phyloP scores from a whole-genome alignment of 1,140 invertebrate genomes.

The Plodia interpunctella region DNA sequence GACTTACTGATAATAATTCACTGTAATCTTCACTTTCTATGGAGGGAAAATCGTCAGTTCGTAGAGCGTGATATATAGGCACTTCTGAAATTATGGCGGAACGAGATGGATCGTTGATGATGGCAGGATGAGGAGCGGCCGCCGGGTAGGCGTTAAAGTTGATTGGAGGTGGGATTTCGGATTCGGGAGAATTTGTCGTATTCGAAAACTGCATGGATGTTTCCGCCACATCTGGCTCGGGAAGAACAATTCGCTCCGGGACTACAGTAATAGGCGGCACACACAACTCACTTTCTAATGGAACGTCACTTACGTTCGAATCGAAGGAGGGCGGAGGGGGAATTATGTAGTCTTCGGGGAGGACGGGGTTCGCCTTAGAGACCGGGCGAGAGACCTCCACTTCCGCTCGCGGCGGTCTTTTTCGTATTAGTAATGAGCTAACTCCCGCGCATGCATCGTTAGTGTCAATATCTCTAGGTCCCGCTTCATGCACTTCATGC shows the following conservation, averaged over 20 bases:
- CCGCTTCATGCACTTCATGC: constrained; percentile 53
- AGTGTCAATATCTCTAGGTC: constrained; percentile 36
- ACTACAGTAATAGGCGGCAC: constrained; percentile 54
- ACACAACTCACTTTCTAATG: constrained; percentile 41
- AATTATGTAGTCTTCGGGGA: constrained; percentile 64
- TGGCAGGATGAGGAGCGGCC: constrained; percentile 26
- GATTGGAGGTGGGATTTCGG: constrained; percentile 59
- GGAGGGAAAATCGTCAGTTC: constrained; percentile 37
- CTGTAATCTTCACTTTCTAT: constrained; percentile 42
- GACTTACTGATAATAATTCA: constrained; percentile 52
- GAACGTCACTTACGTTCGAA: constrained; percentile 56
- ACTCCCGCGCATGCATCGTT: constrained; percentile 64
- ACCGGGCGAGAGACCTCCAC: constrained; percentile 35
- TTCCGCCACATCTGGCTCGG: constrained; percentile 53
- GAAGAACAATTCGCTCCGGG: constrained; percentile 56
- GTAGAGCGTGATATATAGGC: constrained; percentile 54
- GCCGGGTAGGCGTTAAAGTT: constrained; percentile 60
- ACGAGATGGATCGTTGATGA: constrained; percentile 24
- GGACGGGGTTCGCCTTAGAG: constrained; percentile 34
- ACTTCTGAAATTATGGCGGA: constrained; percentile 52
- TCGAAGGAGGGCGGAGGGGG: constrained; percentile 68
- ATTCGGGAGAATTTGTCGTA: constrained; percentile 57
- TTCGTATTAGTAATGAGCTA: constrained; percentile 60
- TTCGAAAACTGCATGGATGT: constrained; percentile 66
- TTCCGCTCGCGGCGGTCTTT: constrained; percentile 40